Conservation (phyloP, 2,888 invertebrate genomes). For the Rhamnusium bicolor region DNA sequence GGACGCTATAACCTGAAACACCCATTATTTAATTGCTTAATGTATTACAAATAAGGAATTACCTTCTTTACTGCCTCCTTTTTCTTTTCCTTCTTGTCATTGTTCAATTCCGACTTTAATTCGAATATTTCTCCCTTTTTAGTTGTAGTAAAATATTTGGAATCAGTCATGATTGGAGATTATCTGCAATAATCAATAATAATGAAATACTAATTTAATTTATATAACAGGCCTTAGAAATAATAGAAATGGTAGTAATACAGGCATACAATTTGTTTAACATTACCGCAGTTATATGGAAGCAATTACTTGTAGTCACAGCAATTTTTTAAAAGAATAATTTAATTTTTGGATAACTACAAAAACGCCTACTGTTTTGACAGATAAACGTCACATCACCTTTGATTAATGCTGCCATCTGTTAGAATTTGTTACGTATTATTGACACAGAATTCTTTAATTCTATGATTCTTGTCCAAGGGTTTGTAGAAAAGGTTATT, state of each 20-base stretch:
- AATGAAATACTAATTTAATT: background rate
- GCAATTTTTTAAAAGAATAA: background rate
- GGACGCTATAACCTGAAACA: slow-evolving; percentile 93
- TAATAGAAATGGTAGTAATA: too few species aligned
- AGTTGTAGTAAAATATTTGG: slow-evolving; percentile 99
- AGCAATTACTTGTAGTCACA: slow-evolving; percentile 19
- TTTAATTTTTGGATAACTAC: background rate
- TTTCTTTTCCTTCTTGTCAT: slow-evolving; percentile 99
- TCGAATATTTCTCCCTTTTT: slow-evolving; percentile 99
- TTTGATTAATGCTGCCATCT: slow-evolving; percentile 9
- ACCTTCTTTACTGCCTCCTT: slow-evolving; percentile 99
- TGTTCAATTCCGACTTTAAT: slow-evolving; percentile 97
- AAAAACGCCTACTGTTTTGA: slow-evolving; percentile 45
- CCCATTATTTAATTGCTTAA: background rate
- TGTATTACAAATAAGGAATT: slow-evolving; percentile 42
- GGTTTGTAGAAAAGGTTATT: too few species aligned
- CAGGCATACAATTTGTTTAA: background rate
- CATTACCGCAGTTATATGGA: background rate
- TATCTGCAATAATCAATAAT: slow-evolving; percentile 37
- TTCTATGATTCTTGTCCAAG: too few species aligned
- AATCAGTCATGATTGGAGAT: slow-evolving; percentile 93
- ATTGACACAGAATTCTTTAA: too few species aligned
- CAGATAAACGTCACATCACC: slow-evolving; percentile 9
- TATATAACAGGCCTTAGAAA: too few species aligned
- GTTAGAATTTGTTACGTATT: background rate